A percentile compares a stretch with the other conserved stretches of the same genome.
Conservation (phyloP, 2,888 invertebrate genomes). For the Prostheceraeus crozeri region DNA sequence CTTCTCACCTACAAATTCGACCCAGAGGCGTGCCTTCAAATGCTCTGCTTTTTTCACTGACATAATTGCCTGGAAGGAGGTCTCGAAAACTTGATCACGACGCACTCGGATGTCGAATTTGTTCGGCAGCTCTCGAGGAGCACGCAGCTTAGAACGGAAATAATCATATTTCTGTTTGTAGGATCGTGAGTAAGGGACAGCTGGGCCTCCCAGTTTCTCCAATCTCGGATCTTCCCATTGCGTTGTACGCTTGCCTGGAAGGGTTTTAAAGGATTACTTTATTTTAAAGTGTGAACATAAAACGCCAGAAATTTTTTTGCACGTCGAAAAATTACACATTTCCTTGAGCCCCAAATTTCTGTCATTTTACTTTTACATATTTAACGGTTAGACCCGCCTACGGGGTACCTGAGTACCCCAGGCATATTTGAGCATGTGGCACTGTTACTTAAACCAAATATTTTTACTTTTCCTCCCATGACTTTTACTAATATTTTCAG, state of each 20-base stretch:
- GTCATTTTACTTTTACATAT: no score
- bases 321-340: no score
- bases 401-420: no score
- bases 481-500: no score
- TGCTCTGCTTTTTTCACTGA: slow-evolving; percentile 79
- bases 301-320: no score
- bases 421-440: no score
- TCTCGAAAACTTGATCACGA: slow-evolving; percentile 83
- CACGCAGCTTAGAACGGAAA: slow-evolving; percentile 86
- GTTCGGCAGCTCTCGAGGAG: slow-evolving; percentile 86
- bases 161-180: slow-evolving; percentile 98
- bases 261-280: background rate
- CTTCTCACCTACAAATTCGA: slow-evolving; percentile 87
- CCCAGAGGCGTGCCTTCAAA: slow-evolving; percentile 66
- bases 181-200: slow-evolving; percentile 90
- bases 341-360: no score
- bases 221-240: slow-evolving; percentile 99
- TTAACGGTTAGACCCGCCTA: background rate
- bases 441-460: no score
- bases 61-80: slow-evolving; percentile 89
- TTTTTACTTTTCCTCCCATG: no score
- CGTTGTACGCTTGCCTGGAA: slow-evolving; percentile 63
- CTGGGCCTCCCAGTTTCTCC: slow-evolving; percentile 66
- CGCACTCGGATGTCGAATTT: slow-evolving; percentile 90
- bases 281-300: no score